Evolutionary conservation across 2,797 vertebrate species (phyloP).

Genomic region (Sciaenops ocellatus): DNA sequence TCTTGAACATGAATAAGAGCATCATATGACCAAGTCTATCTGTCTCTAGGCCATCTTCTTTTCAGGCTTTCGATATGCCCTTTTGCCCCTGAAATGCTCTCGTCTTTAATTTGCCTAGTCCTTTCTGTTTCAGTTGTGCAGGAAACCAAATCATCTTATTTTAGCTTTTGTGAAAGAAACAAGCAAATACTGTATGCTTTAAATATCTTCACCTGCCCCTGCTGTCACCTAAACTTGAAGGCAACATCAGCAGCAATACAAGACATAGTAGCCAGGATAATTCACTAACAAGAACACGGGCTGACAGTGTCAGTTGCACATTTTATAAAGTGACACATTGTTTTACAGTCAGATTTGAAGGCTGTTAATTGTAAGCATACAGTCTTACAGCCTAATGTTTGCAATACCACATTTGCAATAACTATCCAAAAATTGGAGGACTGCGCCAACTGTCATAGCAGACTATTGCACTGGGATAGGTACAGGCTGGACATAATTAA

Average conservation of each 20-base stretch:
- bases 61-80: neutral
- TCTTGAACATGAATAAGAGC: neutral
- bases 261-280: neutral
- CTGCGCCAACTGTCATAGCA: neutral
- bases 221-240: neutral
- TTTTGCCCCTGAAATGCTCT: neutral
- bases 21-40: neutral
- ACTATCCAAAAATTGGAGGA: neutral
- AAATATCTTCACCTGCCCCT: neutral
- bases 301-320: neutral
- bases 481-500: neutral
- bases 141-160: neutral
- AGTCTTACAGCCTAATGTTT: neutral
- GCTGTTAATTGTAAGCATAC: conserved; percentile 7
- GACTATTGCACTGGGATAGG: neutral
- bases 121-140: neutral
- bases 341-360: neutral
- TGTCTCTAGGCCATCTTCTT: neutral
- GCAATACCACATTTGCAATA: too few species aligned
- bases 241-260: neutral
- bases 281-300: neutral
- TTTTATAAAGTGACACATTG: neutral
- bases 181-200: neutral
- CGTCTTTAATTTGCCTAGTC: neutral
- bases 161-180: neutral